A percentile compares a stretch with the other conserved stretches of the same genome.
Evolutionary conservation across 2,888 invertebrate species (phyloP).

Genomic region (Philereme transversata): DNA sequence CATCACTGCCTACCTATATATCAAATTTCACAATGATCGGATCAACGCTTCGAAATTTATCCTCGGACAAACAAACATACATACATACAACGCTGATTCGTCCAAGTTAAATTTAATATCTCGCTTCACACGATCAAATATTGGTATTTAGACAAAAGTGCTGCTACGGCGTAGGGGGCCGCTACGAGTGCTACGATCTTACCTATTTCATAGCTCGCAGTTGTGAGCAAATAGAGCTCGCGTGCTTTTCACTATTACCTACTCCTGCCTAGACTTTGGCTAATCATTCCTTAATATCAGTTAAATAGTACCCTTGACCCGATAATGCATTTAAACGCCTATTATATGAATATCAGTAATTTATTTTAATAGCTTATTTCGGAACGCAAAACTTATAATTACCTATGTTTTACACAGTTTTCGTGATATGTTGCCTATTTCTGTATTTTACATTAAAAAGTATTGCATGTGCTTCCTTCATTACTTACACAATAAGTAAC

Average conservation of each 20-base stretch:
- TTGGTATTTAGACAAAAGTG: conserved; percentile 1
- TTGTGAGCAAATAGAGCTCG: conserved; percentile 48
- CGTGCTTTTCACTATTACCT: conserved; percentile 62
- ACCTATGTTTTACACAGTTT: conserved; percentile 12
- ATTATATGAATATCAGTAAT: conserved; percentile 48
- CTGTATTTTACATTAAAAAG: conserved; percentile 10
- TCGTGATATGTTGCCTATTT: conserved; percentile 18
- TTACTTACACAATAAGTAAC: too few relatives aligned
- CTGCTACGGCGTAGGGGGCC: conserved; percentile 19
- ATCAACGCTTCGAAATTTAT: too few relatives aligned
- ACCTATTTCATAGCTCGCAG: conserved; percentile 33
- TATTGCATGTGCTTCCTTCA: too few relatives aligned
- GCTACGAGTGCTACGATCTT: conserved; percentile 25
- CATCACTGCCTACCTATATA: too few relatives aligned
- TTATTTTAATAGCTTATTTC: conserved; percentile 35
- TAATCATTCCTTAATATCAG: conserved; percentile 63
- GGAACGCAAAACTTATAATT: conserved; percentile 20
- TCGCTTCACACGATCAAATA: too few relatives aligned
- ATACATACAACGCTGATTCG: too few relatives aligned
- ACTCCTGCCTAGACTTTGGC: conserved; percentile 59
- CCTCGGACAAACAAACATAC: too few relatives aligned
- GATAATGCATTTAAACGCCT: conserved; percentile 52
- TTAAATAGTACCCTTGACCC: conserved; percentile 67
- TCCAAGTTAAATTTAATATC: too few relatives aligned
- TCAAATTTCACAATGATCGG: too few relatives aligned